These are phyloP conservation scores for Chrysoperla carnea DNA, from an alignment of 1,140 invertebrate genomes.

Conservation along the genomic window DNA sequence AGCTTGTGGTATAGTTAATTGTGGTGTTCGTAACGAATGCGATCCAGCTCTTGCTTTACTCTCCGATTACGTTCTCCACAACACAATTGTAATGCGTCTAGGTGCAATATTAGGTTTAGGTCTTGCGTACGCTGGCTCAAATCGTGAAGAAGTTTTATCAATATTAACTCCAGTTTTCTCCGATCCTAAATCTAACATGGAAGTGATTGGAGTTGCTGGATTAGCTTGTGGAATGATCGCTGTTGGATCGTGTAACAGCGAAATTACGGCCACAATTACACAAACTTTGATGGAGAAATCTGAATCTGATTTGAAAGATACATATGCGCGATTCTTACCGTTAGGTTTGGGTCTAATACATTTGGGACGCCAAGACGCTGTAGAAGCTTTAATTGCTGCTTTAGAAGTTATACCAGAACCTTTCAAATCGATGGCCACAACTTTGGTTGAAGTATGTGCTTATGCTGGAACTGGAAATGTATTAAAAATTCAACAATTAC, in stretches of 20 bases:
- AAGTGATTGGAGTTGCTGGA: slow-evolving; percentile 87
- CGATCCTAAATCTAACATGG: slow-evolving; percentile 71
- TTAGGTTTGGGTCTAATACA: slow-evolving; percentile 83
- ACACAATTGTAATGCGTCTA: slow-evolving; percentile 76
- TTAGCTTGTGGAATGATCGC: slow-evolving; percentile 92
- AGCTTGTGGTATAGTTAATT: slow-evolving; percentile 96
- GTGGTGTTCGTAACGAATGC: slow-evolving; percentile 95
- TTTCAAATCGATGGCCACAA: slow-evolving; percentile 83
- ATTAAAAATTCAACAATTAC: slow-evolving; percentile 87
- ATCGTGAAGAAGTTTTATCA: slow-evolving; percentile 81
- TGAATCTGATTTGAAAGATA: slow-evolving; percentile 69
- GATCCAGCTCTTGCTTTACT: slow-evolving; percentile 94
- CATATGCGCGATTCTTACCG: slow-evolving; percentile 75
- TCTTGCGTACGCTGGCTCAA: slow-evolving; percentile 95
- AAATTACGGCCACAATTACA: slow-evolving; percentile 74
- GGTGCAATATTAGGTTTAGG: slow-evolving; percentile 91
- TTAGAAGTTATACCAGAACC: slow-evolving; percentile 88
- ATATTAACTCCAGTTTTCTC: slow-evolving; percentile 74
- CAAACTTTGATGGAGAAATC: slow-evolving; percentile 73
- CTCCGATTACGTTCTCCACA: slow-evolving; percentile 88
- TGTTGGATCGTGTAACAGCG: slow-evolving; percentile 89
- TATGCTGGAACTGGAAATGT: slow-evolving; percentile 99
- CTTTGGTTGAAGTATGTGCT: slow-evolving; percentile 93
- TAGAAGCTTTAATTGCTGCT: slow-evolving; percentile 83
- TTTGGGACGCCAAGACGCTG: slow-evolving; percentile 79